Conservation (phyloP, 2,113 vertebrate genomes). For the Mastomys coucha region DNA sequence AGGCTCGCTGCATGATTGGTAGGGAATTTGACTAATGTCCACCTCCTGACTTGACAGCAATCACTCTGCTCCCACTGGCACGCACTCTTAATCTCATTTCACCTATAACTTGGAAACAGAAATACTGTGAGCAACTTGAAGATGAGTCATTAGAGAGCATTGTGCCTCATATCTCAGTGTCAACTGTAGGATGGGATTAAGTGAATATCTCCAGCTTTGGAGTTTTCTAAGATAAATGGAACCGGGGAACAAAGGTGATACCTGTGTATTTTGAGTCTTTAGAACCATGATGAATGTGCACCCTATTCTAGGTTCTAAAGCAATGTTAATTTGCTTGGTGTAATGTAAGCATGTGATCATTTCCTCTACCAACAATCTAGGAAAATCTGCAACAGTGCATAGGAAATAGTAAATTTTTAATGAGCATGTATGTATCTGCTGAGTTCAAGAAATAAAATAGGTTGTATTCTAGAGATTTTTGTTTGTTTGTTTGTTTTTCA, state of each 20-base stretch:
- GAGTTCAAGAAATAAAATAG: neutral
- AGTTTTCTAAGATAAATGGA: neutral
- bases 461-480: too few relatives aligned
- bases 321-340: neutral
- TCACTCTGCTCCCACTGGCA: neutral
- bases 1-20: slow-evolving; percentile 21
- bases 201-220: neutral
- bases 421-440: neutral
- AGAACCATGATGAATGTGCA: neutral
- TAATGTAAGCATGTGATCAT: neutral
- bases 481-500: too few relatives aligned
- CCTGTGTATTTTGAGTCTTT: slow-evolving; percentile 7
- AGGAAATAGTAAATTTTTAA: neutral
- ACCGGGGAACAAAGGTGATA: neutral
- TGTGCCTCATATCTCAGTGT: neutral
- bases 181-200: neutral
- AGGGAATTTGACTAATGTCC: neutral
- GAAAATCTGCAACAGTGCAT: neutral
- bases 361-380: neutral
- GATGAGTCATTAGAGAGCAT: neutral
- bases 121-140: slow-evolving; percentile 41
- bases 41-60: neutral
- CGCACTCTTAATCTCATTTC: neutral
- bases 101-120: slow-evolving; percentile 12
- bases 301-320: neutral